Percentiles rank a stretch among this genome's conserved stretches.
phyloP scores from a whole-genome alignment of 2,888 invertebrate genomes.

The Aphidius colemani region DNA sequence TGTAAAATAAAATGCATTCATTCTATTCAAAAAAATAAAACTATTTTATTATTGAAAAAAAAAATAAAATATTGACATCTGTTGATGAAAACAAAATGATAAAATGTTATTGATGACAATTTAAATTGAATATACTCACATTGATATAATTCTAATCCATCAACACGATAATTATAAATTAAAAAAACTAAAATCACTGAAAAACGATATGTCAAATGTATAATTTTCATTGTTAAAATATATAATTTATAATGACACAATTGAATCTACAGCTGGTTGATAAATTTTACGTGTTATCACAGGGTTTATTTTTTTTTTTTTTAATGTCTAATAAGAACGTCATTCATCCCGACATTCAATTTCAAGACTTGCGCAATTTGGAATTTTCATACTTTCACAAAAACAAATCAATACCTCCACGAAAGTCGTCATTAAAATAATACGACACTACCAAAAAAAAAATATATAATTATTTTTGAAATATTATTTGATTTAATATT shows the following conservation, averaged over 20 bases:
- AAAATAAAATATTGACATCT: neutral
- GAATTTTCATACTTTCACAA: neutral
- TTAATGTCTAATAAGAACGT: neutral
- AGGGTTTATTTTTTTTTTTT: constrained; percentile 24
- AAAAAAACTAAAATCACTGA: constrained; percentile 42
- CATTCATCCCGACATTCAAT: neutral
- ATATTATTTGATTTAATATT: neutral
- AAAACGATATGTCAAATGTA: constrained; percentile 40
- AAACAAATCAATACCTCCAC: neutral
- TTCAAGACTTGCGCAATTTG: neutral
- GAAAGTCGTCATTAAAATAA: neutral
- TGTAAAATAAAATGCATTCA: no score
- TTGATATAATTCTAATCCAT: constrained; percentile 51
- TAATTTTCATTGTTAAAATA: constrained; percentile 44
- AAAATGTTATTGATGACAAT: neutral
- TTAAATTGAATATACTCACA: constrained; percentile 41
- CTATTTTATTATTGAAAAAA: no score
- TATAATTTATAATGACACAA: constrained; percentile 31
- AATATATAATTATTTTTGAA: neutral
- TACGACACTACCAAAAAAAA: neutral
- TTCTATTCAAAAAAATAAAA: no score
- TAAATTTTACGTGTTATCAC: constrained; percentile 32
- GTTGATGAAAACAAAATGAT: neutral
- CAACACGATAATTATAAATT: constrained; percentile 42
- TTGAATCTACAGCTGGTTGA: constrained; percentile 36